These are phyloP conservation scores for Rhorus exstirpatorius DNA, from an alignment of 2,888 invertebrate species.

Conservation along the genomic window DNA sequence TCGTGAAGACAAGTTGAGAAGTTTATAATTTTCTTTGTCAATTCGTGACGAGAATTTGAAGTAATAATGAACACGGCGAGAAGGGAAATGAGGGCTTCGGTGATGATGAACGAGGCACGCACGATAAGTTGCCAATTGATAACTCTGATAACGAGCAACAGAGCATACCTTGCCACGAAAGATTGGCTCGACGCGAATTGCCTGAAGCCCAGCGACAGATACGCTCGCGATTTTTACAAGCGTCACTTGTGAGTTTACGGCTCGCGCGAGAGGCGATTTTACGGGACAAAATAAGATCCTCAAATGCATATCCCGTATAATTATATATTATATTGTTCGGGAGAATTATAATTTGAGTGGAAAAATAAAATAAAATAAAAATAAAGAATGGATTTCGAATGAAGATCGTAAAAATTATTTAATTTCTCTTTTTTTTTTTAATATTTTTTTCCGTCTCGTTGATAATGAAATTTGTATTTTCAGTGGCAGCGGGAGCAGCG, in stretches of 20 bases:
- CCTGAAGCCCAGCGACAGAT: conserved; percentile 76
- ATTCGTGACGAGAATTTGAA: neutral
- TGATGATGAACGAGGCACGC: conserved; percentile 80
- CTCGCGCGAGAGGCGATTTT: too few species aligned
- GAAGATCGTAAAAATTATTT: neutral
- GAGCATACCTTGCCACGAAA: conserved; percentile 81
- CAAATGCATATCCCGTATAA: too few species aligned
- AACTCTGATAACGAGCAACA: conserved; percentile 83
- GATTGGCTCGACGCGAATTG: conserved; percentile 82
- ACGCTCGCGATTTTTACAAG: conserved; percentile 71
- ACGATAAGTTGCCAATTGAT: conserved; percentile 81
- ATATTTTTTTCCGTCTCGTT: neutral
- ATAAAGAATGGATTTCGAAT: too few species aligned
- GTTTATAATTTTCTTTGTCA: too few species aligned
- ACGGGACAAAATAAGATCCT: too few species aligned
- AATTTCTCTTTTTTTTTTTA: neutral
- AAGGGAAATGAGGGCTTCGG: conserved; percentile 76
- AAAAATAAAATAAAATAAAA: too few species aligned
- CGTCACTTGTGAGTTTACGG: conserved; percentile 79
- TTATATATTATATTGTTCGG: too few species aligned
- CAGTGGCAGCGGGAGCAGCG: conserved; percentile 88
- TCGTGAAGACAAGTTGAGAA: too few species aligned
- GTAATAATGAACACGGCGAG: conserved; percentile 46
- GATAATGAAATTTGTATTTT: conserved; percentile 74
- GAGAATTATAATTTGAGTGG: too few species aligned